Evolutionary conservation across 2,113 vertebrate species (phyloP), one percentile per base, ranked within the genome.

Genomic region (Cnemophilus loriae): DNA sequence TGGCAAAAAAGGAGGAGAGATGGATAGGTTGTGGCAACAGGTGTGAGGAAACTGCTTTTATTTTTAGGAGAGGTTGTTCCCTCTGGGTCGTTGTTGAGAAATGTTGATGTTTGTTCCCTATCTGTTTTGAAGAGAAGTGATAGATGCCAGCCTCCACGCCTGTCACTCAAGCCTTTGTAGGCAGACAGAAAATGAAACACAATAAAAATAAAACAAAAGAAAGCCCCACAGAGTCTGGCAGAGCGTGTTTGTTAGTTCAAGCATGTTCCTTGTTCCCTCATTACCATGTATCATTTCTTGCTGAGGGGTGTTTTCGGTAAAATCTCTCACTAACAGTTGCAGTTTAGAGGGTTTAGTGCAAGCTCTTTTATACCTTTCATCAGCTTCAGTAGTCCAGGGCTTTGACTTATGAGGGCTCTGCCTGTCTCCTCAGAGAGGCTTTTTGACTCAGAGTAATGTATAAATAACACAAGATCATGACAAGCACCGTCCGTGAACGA

Each of bases 151-250:
- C 87, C 82, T 94, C 84, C 80, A 53, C 2, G 2, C 52, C 81
- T 95, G 81, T 77, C 95, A 93, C 26, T 96, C 89, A 91, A 73
- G 67, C 21, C 6, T 61, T 79, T 93, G 67, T 37, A 65, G 74
- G 37, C 61, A 94, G 84, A 69, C 33, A 80, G 91, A 85, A 91
- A 93, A 74, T 50, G 46, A 80, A 95, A 65, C 28, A 63, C 63
- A 90, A 89, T 81, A 70, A 95, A 94, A 96, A 93, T 76, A 61
- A 96, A 87, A 53, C 37, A 59, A 61, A 76, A 65, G 53, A 77
- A 71, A 85, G 33, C 57, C 59, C 75, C 63, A 61, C 46, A 23
- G 70, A 93, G 59, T 41, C 87, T 69, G 78, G 65, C 71, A 77
- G 81, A 42, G 50, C 1, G 5, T 65, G 50, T 91, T 96, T 94